These are phyloP conservation scores for Aphelinus atriplicis DNA, from an alignment of 1,140 invertebrate genomes.

Conservation along the genomic window DNA sequence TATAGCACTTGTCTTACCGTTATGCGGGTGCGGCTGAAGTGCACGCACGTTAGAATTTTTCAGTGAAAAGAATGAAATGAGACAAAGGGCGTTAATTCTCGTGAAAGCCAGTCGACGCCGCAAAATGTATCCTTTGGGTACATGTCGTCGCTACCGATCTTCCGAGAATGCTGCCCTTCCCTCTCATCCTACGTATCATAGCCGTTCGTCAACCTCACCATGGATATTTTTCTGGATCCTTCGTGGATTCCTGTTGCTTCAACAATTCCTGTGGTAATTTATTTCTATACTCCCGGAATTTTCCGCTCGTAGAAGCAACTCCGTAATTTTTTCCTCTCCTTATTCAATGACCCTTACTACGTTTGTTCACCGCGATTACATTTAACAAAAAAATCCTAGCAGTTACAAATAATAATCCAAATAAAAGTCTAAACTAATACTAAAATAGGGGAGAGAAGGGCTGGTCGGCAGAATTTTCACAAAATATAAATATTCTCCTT, in stretches of 20 bases:
- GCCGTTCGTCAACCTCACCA: constrained; percentile 18
- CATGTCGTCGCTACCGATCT: constrained; percentile 8
- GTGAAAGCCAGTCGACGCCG: constrained; percentile 9
- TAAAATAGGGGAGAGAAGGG: too few relatives aligned
- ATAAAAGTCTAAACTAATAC: too few relatives aligned
- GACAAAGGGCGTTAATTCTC: constrained; percentile 39
- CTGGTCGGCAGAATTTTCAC: too few relatives aligned
- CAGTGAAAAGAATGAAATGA: neutral
- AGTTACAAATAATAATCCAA: too few relatives aligned
- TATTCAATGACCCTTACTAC: too few relatives aligned
- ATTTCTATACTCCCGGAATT: constrained; percentile 12
- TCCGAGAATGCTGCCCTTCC: constrained; percentile 24
- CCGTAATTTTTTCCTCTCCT: too few relatives aligned
- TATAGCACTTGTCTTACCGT: neutral
- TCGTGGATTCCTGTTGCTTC: constrained; percentile 13
- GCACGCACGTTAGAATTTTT: too few relatives aligned
- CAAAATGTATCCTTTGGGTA: neutral
- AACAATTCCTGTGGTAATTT: too few relatives aligned
- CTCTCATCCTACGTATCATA: neutral
- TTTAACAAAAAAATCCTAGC: too few relatives aligned
- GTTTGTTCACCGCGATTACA: too few relatives aligned
- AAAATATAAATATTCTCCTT: too few relatives aligned
- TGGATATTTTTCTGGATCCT: constrained; percentile 20
- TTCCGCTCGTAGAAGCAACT: neutral
- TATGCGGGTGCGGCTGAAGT: neutral